Conservation (phyloP, 2,113 vertebrate species). For the Hirundichthys speculiger region DNA sequence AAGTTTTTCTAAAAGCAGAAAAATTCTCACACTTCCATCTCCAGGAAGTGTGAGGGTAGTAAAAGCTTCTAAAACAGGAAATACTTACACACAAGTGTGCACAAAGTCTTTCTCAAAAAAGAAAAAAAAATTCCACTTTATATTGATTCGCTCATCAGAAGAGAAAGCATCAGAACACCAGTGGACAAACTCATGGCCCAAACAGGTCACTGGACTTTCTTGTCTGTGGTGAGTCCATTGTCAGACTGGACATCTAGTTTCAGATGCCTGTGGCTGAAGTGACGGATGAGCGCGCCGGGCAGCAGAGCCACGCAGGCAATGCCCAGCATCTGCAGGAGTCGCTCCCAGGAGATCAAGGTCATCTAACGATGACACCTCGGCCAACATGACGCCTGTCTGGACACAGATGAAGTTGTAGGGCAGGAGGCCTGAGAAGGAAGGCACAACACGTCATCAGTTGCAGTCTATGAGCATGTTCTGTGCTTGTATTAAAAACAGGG, state of each 20-base stretch:
- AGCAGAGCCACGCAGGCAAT: constrained; percentile 90
- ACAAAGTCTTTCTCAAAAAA: constrained; percentile 2
- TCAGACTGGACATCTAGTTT: constrained; percentile 67
- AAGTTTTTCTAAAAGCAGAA: neutral
- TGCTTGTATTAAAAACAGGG: too few relatives aligned
- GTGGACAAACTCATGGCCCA: neutral
- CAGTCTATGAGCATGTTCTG: neutral
- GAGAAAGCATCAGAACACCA: constrained; percentile 1
- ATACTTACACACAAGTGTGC: neutral
- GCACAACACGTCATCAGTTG: neutral
- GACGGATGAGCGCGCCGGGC: constrained; percentile 90
- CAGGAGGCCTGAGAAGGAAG: constrained; percentile 83
- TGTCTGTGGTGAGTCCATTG: constrained; percentile 60
- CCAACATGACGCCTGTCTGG: constrained; percentile 94
- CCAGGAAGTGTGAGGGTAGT: neutral
- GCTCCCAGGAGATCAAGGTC: constrained; percentile 92
- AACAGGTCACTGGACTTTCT: constrained; percentile 82
- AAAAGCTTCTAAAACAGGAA: neutral
- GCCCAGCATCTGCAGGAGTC: constrained; percentile 86
- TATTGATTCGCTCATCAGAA: constrained; percentile 1
- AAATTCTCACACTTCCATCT: neutral
- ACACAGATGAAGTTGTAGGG: constrained; percentile 99
- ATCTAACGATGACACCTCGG: constrained; percentile 91
- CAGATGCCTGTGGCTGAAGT: constrained; percentile 81
- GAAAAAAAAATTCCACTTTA: constrained; percentile 10